These are phyloP conservation scores for Calcarius lapponicus DNA, from an alignment of 2,797 vertebrate species.

Conservation along the genomic window DNA sequence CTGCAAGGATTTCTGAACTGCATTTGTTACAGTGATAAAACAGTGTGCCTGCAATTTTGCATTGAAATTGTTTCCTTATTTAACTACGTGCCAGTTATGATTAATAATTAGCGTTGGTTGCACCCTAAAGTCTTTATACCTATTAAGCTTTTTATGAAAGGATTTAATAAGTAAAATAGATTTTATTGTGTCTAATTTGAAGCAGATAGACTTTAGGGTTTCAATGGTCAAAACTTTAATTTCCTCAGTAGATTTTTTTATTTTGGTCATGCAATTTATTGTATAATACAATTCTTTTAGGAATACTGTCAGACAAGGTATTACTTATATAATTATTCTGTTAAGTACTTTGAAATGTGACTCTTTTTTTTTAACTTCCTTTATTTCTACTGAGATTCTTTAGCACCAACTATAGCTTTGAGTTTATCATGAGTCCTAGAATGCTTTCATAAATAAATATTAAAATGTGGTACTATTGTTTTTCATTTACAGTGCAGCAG, in stretches of 20 bases:
- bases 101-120: neutral
- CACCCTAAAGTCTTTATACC: neutral
- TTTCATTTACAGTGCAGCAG: neutral
- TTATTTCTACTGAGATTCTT: neutral
- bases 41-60: neutral
- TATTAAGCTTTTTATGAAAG: neutral
- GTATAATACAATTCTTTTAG: neutral
- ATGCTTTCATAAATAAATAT: neutral
- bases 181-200: neutral
- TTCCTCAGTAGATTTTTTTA: neutral
- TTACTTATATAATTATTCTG: neutral
- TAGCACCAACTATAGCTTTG: neutral
- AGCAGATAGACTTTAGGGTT: neutral
- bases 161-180: neutral
- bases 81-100: neutral
- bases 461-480: neutral
- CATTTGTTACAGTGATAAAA: neutral
- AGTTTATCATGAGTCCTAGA: neutral
- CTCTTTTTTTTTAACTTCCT: neutral
- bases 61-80: conserved; percentile 7
- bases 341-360: neutral
- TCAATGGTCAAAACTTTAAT: neutral
- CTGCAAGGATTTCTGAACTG: neutral
- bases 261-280: neutral
- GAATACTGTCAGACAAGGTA: neutral